Percentiles rank a stretch among this genome's conserved stretches.
Conservation (phyloP, 2,888 invertebrate species). For the Yponomeuta cagnagella region DNA sequence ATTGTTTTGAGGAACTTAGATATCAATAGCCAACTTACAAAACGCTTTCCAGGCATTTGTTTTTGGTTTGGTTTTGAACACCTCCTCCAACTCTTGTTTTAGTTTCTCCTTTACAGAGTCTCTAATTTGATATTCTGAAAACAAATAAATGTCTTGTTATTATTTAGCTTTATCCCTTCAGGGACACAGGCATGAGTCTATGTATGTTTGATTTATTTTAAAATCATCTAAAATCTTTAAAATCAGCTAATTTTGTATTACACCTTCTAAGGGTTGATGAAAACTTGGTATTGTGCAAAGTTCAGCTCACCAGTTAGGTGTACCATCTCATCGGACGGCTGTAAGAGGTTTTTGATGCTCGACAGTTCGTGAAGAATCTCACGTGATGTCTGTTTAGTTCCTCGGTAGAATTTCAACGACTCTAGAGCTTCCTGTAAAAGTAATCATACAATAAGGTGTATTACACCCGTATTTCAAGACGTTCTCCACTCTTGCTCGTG, state of each 20-base stretch:
- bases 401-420: constrained; percentile 11
- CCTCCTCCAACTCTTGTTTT: constrained; percentile 18
- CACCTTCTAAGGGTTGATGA: no score
- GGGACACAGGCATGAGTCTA: no score
- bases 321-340: neutral
- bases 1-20: constrained; percentile 5
- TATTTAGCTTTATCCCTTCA: neutral
- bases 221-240: no score
- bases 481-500: no score
- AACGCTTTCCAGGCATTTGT: constrained; percentile 30
- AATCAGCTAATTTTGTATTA: no score
- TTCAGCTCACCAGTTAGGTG: neutral
- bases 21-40: constrained; percentile 25
- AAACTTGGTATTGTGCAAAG: neutral
- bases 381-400: neutral
- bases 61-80: constrained; percentile 18
- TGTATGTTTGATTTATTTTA: no score
- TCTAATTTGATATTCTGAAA: constrained; percentile 13
- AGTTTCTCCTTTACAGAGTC: constrained; percentile 28
- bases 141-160: neutral
- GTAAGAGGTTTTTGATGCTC: constrained; percentile 3
- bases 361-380: neutral
- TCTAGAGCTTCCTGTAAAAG: constrained; percentile 10
- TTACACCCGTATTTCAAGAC: no score
- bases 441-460: no score